Conservation (phyloP, 2,888 invertebrate genomes). For the Pecten maximus region DNA sequence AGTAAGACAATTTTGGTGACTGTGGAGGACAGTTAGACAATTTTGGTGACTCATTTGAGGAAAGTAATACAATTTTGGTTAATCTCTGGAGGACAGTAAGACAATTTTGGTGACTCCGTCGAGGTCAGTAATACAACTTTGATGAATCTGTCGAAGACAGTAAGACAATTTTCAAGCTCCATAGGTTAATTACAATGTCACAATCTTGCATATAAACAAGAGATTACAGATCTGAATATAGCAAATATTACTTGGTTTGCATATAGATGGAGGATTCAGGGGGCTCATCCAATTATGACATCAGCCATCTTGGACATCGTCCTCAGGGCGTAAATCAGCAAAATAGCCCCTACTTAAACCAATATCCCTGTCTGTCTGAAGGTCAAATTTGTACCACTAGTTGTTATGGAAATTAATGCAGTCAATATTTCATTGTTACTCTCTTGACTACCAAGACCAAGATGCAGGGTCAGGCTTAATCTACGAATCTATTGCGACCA, state of each 20-base stretch:
- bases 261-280: constrained; percentile 21
- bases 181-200: not conserved
- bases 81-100: too few relatives aligned
- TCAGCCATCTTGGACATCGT: not conserved
- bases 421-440: constrained; percentile 24
- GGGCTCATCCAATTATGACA: constrained; percentile 30
- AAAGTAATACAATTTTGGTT: too few relatives aligned
- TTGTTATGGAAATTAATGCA: constrained; percentile 33
- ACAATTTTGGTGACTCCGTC: too few relatives aligned
- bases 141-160: not conserved
- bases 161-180: not conserved
- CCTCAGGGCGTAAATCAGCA: not conserved
- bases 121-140: too few relatives aligned
- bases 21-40: too few relatives aligned
- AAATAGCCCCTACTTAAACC: constrained; percentile 4
- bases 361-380: constrained; percentile 17
- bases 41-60: too few relatives aligned
- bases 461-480: constrained; percentile 20
- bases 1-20: too few relatives aligned
- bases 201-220: constrained; percentile 1
- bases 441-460: not conserved
- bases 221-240: not conserved
- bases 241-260: constrained; percentile 28
- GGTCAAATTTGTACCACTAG: not conserved
- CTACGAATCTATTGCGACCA: not conserved